A percentile compares a stretch with the other conserved stretches of the same genome.
Evolutionary conservation across 2,888 invertebrate species (phyloP).

Genomic region (Leistus spinibarbis): DNA sequence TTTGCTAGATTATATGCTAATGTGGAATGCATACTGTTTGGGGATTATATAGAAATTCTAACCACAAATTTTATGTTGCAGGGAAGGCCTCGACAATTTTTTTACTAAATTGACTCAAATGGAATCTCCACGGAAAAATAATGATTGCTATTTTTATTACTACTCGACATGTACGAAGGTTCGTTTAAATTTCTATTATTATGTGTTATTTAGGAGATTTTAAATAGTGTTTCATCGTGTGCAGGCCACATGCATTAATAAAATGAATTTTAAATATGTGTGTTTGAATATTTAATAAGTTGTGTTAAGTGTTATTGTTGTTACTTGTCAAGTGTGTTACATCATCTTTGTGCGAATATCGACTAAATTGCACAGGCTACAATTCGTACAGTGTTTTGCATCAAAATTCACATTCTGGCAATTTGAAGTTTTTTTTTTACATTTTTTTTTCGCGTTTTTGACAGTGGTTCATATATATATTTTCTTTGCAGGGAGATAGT

Average conservation of each 20-base stretch:
- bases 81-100: conserved; percentile 55
- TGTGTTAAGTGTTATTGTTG: not conserved
- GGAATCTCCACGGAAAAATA: conserved; percentile 76
- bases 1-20: not conserved
- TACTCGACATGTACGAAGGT: conserved; percentile 88
- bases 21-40: not conserved
- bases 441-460: not conserved
- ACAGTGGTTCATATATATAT: not conserved
- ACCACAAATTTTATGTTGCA: conserved; percentile 30
- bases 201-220: not conserved
- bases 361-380: not conserved
- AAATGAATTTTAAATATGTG: not conserved
- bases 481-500: conserved; percentile 67
- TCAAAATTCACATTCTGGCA: no score
- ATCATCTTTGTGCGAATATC: conserved; percentile 28
- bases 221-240: not conserved
- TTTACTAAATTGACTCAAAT: conserved; percentile 60
- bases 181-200: conserved; percentile 47
- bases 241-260: not conserved
- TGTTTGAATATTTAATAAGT: not conserved
- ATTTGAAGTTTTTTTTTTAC: not conserved
- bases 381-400: not conserved
- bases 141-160: conserved; percentile 89
- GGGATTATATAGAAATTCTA: conserved; percentile 6
- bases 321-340: conserved; percentile 3